Conservation (phyloP, 1,140 invertebrate genomes). For the Bombus superbus region DNA sequence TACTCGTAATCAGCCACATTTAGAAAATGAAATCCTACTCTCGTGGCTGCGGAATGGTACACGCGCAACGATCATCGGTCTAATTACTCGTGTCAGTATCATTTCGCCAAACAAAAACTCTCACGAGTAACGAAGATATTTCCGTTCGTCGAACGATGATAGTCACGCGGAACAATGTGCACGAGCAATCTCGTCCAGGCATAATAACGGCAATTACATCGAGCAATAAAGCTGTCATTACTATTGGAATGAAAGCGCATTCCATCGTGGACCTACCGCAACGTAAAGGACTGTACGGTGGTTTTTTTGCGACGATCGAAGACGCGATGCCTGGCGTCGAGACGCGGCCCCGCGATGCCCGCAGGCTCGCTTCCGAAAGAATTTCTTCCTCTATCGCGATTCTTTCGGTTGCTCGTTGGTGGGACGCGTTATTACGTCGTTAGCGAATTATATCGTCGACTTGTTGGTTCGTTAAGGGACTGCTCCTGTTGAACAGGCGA, state of each 20-base stretch:
- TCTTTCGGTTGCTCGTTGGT: background rate
- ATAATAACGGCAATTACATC: conserved; percentile 51
- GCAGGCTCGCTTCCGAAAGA: background rate
- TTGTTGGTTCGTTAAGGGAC: background rate
- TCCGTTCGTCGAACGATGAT: background rate
- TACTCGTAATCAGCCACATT: too few species aligned
- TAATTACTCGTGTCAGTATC: conserved; percentile 10
- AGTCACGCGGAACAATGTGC: conserved; percentile 5
- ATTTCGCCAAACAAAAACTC: background rate
- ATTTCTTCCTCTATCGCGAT: background rate
- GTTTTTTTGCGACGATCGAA: conserved; percentile 1
- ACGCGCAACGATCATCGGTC: background rate
- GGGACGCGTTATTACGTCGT: conserved; percentile 14
- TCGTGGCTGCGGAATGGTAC: too few species aligned
- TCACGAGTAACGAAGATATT: background rate
- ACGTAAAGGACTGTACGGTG: conserved; percentile 27
- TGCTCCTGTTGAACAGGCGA: background rate
- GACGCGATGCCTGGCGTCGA: background rate
- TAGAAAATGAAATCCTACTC: too few species aligned
- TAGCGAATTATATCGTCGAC: background rate
- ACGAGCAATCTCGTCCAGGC: conserved; percentile 10
- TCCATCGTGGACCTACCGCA: conserved; percentile 70
- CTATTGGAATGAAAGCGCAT: conserved; percentile 57
- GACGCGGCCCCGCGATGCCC: background rate
- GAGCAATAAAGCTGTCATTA: conserved; percentile 65